Evolutionary conservation across 2,888 invertebrate genomes (phyloP), one percentile per base, ranked within the genome.

Genomic region (Nymphalis c-album): DNA sequence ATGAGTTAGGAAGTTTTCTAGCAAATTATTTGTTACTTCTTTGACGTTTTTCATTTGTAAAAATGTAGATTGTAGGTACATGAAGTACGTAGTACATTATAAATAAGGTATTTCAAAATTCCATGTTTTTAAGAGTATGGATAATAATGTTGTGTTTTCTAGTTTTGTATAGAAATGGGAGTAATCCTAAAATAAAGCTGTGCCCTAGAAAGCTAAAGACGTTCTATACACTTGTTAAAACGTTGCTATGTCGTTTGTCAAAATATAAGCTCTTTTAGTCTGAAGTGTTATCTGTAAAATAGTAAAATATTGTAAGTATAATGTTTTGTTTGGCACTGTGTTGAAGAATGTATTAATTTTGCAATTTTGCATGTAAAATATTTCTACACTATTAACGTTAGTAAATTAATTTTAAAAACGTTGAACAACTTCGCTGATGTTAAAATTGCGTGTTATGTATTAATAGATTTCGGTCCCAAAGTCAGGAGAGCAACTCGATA

Each of bases 401-500:
- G n/a, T n/a, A 18, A 18, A 40, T 50, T 50, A 26, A 53, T 53
- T 53, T 53, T 2, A 26, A 51, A 51, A 51, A 26, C 17, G 22
- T 26, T 17, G 35, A 40, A n/a, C 10, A 18, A 18, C 6, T 13
- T 35, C 2, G 35, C 6, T 18, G 18, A 40, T 18, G 57, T 57
- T 18, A 13, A 40, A 57, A 57, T 18, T 57, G 18, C n/a, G 35
- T 18, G 57, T 35, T 40, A 57, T 57, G 8, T 57, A 18, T 57
- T 40, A 57, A 50, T 61, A 51, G 40, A 50, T 35, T 51, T 50
- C 50, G 10, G 50, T 31, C 78, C 80, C 77, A 74, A 74, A 76
- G 55, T 55, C 13, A 16, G n/a, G 72, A 75, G 67, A 67, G 71
- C 68, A 75, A 72, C n/a, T 78, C 78, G 76, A 78, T 84, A 83